Conservation (phyloP, 2,113 vertebrate species). For the Cheilinus undulatus region DNA sequence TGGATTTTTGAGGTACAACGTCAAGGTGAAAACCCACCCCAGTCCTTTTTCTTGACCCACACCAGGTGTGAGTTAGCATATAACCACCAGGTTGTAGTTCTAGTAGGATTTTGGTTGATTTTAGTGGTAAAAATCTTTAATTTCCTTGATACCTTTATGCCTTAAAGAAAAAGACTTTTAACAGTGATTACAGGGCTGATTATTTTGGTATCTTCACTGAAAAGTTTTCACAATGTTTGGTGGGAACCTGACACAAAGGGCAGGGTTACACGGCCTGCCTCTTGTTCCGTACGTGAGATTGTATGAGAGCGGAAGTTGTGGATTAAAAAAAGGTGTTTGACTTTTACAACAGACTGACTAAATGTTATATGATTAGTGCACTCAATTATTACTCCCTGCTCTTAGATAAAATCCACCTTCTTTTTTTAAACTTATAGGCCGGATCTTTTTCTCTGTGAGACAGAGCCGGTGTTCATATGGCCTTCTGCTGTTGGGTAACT, state of each 20-base stretch:
- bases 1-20: too few relatives aligned
- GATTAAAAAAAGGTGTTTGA: neutral
- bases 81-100: too few relatives aligned
- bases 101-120: too few relatives aligned
- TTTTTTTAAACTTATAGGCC: neutral
- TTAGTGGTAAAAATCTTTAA: too few relatives aligned
- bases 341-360: neutral
- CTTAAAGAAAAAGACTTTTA: too few relatives aligned
- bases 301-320: neutral
- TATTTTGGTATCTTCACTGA: neutral
- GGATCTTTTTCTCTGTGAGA: neutral
- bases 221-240: neutral
- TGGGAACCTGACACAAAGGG: neutral
- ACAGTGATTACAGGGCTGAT: neutral
- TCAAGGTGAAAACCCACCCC: too few relatives aligned
- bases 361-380: neutral
- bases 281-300: neutral
- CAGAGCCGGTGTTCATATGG: constrained; percentile 44
- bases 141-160: too few relatives aligned
- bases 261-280: neutral
- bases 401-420: neutral
- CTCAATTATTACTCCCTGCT: neutral
- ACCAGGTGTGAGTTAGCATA: too few relatives aligned
- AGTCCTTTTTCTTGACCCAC: too few relatives aligned
- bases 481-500: constrained; percentile 79